These are phyloP conservation scores for Fopius arisanus DNA, from an alignment of 1,140 invertebrate genomes.

Conservation along the genomic window DNA sequence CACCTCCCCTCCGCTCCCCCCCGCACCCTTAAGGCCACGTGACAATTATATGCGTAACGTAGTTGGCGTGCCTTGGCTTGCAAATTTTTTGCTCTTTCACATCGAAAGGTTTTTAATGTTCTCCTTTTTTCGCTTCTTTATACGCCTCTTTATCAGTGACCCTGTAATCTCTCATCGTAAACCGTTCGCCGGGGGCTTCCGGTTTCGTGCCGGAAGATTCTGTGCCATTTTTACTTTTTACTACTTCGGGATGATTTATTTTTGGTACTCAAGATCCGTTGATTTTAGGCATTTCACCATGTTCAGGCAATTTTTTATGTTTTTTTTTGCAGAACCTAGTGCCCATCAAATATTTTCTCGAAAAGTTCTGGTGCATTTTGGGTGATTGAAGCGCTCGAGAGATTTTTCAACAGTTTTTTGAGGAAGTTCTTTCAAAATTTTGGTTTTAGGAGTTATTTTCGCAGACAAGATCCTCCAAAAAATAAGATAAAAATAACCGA, in stretches of 20 bases:
- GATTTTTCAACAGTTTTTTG: too few species aligned
- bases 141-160: not conserved
- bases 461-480: too few species aligned
- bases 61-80: not conserved
- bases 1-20: not conserved
- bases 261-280: not conserved
- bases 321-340: not conserved
- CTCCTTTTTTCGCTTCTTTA: not conserved
- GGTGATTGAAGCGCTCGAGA: too few species aligned
- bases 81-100: not conserved
- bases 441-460: too few species aligned
- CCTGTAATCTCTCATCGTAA: not conserved
- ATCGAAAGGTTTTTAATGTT: not conserved
- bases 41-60: constrained; percentile 2
- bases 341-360: too few species aligned
- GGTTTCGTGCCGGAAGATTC: not conserved
- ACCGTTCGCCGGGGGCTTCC: not conserved
- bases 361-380: too few species aligned
- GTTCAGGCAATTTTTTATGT: not conserved
- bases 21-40: not conserved
- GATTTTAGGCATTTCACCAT: not conserved
- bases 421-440: too few species aligned
- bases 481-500: too few species aligned
- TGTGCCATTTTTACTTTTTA: not conserved
- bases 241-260: not conserved